Evolutionary conservation across 2,113 vertebrate genomes (phyloP).

Genomic region (Octodon degus): DNA sequence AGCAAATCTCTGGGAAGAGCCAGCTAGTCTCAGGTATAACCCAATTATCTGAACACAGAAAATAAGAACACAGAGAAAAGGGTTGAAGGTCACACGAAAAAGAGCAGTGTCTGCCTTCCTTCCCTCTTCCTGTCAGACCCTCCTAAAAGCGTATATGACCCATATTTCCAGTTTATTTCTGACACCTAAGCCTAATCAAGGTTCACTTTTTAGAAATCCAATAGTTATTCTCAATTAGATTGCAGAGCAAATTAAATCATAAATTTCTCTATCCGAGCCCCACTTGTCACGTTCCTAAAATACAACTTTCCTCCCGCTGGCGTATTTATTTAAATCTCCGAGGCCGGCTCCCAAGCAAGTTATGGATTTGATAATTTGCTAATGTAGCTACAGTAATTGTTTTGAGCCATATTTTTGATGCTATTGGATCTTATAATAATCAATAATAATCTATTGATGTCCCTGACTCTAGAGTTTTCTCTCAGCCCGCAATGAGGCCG

Average conservation of each 20-base stretch:
- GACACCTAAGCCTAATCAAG: slow-evolving; percentile 86
- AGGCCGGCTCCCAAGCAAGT: slow-evolving; percentile 80
- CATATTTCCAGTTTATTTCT: slow-evolving; percentile 83
- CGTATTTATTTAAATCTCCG: slow-evolving; percentile 83
- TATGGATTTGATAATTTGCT: slow-evolving; percentile 86
- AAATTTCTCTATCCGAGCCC: slow-evolving; percentile 80
- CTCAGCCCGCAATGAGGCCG: slow-evolving; percentile 66
- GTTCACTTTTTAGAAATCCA: slow-evolving; percentile 82
- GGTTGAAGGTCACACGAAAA: slow-evolving; percentile 54
- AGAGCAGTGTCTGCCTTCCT: slow-evolving; percentile 58
- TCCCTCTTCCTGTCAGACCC: slow-evolving; percentile 28
- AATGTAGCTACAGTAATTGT: slow-evolving; percentile 83
- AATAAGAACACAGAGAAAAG: slow-evolving; percentile 50
- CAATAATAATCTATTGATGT: slow-evolving; percentile 85
- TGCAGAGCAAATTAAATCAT: slow-evolving; percentile 87
- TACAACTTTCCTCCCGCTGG: slow-evolving; percentile 76
- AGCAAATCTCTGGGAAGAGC: slow-evolving; percentile 55
- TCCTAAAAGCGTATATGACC: slow-evolving; percentile 71
- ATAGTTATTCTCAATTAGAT: slow-evolving; percentile 86
- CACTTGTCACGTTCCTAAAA: slow-evolving; percentile 73
- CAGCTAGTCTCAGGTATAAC: slow-evolving; percentile 68
- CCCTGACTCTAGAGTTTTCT: slow-evolving; percentile 70
- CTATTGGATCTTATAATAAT: slow-evolving; percentile 84
- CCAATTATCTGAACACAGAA: slow-evolving; percentile 65
- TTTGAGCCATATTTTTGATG: slow-evolving; percentile 84